Percentiles rank a stretch among this genome's conserved stretches.
These are phyloP conservation scores for Chaetodon trifasciatus DNA, from an alignment of 2,797 vertebrate species.

Conservation along the genomic window DNA sequence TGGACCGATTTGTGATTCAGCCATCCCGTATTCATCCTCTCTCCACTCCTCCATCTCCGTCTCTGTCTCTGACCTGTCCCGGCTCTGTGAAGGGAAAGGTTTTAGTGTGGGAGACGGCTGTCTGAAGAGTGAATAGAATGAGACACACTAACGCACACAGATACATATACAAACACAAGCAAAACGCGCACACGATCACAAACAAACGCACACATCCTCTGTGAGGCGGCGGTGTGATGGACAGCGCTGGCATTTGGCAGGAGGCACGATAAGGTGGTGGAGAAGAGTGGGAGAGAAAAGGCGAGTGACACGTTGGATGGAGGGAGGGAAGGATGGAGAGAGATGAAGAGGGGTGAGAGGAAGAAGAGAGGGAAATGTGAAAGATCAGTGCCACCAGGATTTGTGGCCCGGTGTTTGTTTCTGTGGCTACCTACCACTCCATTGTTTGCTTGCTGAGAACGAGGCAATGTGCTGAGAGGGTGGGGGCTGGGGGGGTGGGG, in stretches of 20 bases:
- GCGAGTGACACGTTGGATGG: slow-evolving; percentile 52
- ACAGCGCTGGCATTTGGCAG: slow-evolving; percentile 87
- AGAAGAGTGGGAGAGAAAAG: slow-evolving; percentile 62
- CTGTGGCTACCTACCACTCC: slow-evolving; percentile 64
- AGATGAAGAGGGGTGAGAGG: slow-evolving; percentile 37
- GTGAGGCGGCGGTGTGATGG: slow-evolving; percentile 77
- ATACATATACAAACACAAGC: slow-evolving; percentile 30
- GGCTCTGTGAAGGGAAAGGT: slow-evolving; percentile 65
- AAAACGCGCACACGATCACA: slow-evolving; percentile 16
- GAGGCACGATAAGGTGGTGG: slow-evolving; percentile 80
- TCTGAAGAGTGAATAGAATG: slow-evolving; percentile 61
- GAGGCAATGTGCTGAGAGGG: slow-evolving; percentile 31
- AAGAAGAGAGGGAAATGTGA: slow-evolving; percentile 49
- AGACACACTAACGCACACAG: slow-evolving; percentile 31
- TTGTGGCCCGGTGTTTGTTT: slow-evolving; percentile 64
- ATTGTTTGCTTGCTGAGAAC: slow-evolving; percentile 67
- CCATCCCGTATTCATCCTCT: slow-evolving; percentile 64
- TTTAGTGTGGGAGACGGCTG: slow-evolving; percentile 71
- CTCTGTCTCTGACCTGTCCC: slow-evolving; percentile 70
- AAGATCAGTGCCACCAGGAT: slow-evolving; percentile 64
- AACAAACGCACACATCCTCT: slow-evolving; percentile 36
- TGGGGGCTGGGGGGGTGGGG: slow-evolving; percentile 12
- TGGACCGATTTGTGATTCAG: slow-evolving; percentile 59
- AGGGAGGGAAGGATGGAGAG: slow-evolving; percentile 37
- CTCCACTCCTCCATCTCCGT: slow-evolving; percentile 57